A percentile compares a stretch with the other conserved stretches of the same genome.
These are phyloP conservation scores for Euura lappo DNA, from an alignment of 1,140 invertebrate genomes.

Conservation along the genomic window DNA sequence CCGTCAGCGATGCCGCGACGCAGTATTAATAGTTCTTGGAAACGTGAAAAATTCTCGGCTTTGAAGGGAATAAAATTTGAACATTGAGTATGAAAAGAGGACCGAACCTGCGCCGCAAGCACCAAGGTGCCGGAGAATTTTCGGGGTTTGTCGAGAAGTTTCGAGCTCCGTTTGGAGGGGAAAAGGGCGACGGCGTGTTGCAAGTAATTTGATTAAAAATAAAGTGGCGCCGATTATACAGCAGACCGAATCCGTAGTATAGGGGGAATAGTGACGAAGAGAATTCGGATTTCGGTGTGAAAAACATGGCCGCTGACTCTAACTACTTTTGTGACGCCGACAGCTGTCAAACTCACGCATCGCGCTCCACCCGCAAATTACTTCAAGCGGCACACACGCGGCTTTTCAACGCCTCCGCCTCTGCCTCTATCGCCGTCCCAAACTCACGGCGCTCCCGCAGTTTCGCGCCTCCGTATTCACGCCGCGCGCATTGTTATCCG, in stretches of 20 bases:
- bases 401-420: neutral
- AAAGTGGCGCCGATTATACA: neutral
- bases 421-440: neutral
- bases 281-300: neutral
- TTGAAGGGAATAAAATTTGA: no score
- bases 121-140: neutral
- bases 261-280: neutral
- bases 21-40: neutral
- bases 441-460: neutral
- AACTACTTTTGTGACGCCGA: slow-evolving; percentile 6
- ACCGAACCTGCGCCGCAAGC: neutral
- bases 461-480: neutral
- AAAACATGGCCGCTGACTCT: slow-evolving; percentile 1
- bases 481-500: neutral
- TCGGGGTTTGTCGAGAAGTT: neutral
- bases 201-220: slow-evolving; percentile 6
- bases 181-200: neutral
- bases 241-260: neutral
- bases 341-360: slow-evolving; percentile 6
- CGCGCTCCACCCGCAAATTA: neutral
- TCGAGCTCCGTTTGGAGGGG: neutral
- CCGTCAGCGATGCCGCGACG: neutral
- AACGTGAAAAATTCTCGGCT: neutral
- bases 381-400: neutral
- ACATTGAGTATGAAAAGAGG: no score